Percentiles rank a stretch among this genome's conserved stretches.
Evolutionary conservation across 2,888 invertebrate genomes (phyloP).

Genomic region (Platycheirus albimanus): DNA sequence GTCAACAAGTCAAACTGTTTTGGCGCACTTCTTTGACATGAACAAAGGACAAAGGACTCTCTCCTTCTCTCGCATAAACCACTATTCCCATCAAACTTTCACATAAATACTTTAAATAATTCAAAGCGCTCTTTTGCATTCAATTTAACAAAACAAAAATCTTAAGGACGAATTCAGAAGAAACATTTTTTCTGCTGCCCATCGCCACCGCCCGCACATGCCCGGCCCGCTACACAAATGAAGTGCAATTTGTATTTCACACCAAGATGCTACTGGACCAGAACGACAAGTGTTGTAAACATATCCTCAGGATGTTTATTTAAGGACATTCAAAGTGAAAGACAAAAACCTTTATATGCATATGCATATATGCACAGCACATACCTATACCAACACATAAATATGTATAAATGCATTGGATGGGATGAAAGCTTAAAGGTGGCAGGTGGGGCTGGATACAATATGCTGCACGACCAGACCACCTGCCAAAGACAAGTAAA

Average conservation of each 20-base stretch:
- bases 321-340: slow-evolving; percentile 71
- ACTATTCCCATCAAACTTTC: slow-evolving; percentile 27
- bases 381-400: too few relatives aligned
- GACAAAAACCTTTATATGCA: slow-evolving; percentile 29
- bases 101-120: slow-evolving; percentile 65
- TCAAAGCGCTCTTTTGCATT: slow-evolving; percentile 64
- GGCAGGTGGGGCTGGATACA: neutral
- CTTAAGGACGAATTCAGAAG: slow-evolving; percentile 53
- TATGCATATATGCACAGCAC: neutral
- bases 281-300: slow-evolving; percentile 44
- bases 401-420: neutral
- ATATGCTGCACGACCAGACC: slow-evolving; percentile 1
- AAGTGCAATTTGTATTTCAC: slow-evolving; percentile 71
- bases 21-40: slow-evolving; percentile 61
- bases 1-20: slow-evolving; percentile 66
- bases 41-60: slow-evolving; percentile 59
- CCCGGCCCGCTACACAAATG: slow-evolving; percentile 39
- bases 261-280: slow-evolving; percentile 50
- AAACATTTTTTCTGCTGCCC: slow-evolving; percentile 21
- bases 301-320: slow-evolving; percentile 68
- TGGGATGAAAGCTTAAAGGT: neutral
- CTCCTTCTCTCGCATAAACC: neutral
- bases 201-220: neutral
- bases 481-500: slow-evolving; percentile 35
- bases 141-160: slow-evolving; percentile 16